Percentiles rank a stretch among this genome's conserved stretches.
Evolutionary conservation across 2,113 vertebrate species (phyloP).

Genomic region (Leptobrachium ailaonicum): DNA sequence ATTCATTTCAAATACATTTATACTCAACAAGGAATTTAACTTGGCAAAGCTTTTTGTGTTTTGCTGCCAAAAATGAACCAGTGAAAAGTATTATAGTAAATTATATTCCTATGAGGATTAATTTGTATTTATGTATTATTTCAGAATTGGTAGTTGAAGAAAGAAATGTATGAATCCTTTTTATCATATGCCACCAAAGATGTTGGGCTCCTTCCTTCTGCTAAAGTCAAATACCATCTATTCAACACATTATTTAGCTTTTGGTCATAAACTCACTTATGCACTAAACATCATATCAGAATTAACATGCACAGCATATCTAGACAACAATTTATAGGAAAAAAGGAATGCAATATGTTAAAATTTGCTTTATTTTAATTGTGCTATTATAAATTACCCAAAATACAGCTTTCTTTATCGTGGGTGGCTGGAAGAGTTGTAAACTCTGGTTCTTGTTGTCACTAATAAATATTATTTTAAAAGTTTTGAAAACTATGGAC

Average conservation of each 20-base stretch:
- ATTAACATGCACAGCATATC: not conserved
- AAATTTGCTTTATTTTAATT: too few relatives aligned
- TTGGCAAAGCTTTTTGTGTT: slow-evolving; percentile 18
- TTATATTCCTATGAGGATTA: slow-evolving; percentile 30
- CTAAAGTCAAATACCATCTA: slow-evolving; percentile 15
- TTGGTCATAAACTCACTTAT: not conserved
- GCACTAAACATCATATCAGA: not conserved
- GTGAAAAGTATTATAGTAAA: slow-evolving; percentile 21
- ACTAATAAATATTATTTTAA: too few relatives aligned
- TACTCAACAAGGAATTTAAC: slow-evolving; percentile 29
- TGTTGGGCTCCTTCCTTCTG: slow-evolving; percentile 11
- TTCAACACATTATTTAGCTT: slow-evolving; percentile 13
- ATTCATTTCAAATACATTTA: slow-evolving; percentile 35
- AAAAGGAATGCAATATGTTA: too few relatives aligned
- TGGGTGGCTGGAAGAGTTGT: too few relatives aligned
- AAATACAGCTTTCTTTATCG: too few relatives aligned
- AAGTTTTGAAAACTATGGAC: too few relatives aligned
- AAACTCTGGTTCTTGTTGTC: too few relatives aligned
- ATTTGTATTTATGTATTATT: slow-evolving; percentile 29
- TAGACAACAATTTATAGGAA: not conserved
- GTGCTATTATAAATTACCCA: too few relatives aligned
- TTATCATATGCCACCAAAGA: slow-evolving; percentile 33
- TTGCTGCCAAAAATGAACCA: slow-evolving; percentile 31
- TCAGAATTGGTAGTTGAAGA: slow-evolving; percentile 26
- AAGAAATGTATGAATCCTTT: slow-evolving; percentile 13